These are phyloP conservation scores for Aradophagus sp. DNA, from an alignment of 1,140 invertebrate species.

Conservation along the genomic window DNA sequence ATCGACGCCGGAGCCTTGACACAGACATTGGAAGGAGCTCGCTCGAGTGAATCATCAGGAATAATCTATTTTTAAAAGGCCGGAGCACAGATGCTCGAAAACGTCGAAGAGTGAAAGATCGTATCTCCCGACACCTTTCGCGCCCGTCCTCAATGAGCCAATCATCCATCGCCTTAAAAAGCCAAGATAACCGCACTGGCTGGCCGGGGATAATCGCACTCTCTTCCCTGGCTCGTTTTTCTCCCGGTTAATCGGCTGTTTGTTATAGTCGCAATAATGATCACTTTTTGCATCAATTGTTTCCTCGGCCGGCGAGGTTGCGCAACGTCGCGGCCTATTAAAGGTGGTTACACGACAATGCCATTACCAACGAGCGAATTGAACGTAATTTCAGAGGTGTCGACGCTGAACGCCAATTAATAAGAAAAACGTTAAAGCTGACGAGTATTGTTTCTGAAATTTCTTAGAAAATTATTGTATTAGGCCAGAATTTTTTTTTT, in stretches of 20 bases:
- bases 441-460: too few species aligned
- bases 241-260: constrained; percentile 9
- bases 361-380: constrained; percentile 49
- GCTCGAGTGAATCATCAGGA: constrained; percentile 26
- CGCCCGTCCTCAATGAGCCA: constrained; percentile 11
- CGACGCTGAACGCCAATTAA: constrained; percentile 32
- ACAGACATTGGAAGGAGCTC: constrained; percentile 44
- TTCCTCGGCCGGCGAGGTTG: constrained; percentile 22
- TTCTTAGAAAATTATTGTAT: too few species aligned
- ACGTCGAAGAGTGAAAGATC: constrained; percentile 17
- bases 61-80: constrained; percentile 32
- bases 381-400: constrained; percentile 44
- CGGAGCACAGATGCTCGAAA: constrained; percentile 11
- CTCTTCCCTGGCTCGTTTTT: neutral
- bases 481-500: too few species aligned
- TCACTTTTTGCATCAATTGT: constrained; percentile 24
- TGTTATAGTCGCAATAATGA: constrained; percentile 21
- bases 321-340: constrained; percentile 44
- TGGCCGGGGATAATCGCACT: constrained; percentile 1
- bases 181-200: neutral
- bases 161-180: constrained; percentile 11
- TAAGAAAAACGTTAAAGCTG: constrained; percentile 14
- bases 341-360: constrained; percentile 44
- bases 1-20: constrained; percentile 34
- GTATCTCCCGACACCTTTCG: constrained; percentile 20